Conservation (phyloP, 1,140 invertebrate genomes). For the Acromyrmex echinatior region DNA sequence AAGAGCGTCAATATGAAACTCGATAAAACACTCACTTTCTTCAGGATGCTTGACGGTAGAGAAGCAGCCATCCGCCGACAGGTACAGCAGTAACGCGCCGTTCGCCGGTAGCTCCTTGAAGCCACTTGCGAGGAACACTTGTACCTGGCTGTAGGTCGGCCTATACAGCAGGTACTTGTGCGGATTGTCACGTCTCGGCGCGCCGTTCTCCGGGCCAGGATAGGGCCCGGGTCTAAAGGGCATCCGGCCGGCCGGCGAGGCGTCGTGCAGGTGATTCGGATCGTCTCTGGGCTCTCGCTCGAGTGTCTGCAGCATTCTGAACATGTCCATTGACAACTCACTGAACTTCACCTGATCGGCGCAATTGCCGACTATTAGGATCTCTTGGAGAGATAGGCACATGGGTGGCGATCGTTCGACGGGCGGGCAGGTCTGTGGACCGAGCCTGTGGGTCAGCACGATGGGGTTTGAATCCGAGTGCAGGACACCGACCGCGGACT, state of each 20-base stretch:
- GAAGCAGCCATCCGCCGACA: constrained; percentile 97
- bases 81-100: constrained; percentile 96
- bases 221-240: constrained; percentile 89
- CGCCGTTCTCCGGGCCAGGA: constrained; percentile 90
- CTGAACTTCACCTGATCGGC: constrained; percentile 99
- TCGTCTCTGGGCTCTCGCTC: constrained; percentile 97
- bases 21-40: constrained; percentile 91
- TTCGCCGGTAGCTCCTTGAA: constrained; percentile 97
- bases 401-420: constrained; percentile 95
- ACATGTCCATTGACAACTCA: constrained; percentile 99
- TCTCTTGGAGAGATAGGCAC: constrained; percentile 96
- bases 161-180: constrained; percentile 99
- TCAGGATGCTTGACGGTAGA: constrained; percentile 95
- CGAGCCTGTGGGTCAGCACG: constrained; percentile 94
- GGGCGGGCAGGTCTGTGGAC: constrained; percentile 94
- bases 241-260: constrained; percentile 93
- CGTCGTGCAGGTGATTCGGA: constrained; percentile 93
- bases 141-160: constrained; percentile 96
- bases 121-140: constrained; percentile 97
- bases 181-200: constrained; percentile 95
- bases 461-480: constrained; percentile 95
- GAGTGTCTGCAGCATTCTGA: constrained; percentile 97
- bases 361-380: constrained; percentile 97
- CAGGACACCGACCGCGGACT: constrained; percentile 95
- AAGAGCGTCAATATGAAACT: not conserved